A percentile compares a stretch with the other conserved stretches of the same genome.
These are phyloP conservation scores for Hyalella azteca DNA, from an alignment of 2,888 invertebrate species.

Conservation along the genomic window DNA sequence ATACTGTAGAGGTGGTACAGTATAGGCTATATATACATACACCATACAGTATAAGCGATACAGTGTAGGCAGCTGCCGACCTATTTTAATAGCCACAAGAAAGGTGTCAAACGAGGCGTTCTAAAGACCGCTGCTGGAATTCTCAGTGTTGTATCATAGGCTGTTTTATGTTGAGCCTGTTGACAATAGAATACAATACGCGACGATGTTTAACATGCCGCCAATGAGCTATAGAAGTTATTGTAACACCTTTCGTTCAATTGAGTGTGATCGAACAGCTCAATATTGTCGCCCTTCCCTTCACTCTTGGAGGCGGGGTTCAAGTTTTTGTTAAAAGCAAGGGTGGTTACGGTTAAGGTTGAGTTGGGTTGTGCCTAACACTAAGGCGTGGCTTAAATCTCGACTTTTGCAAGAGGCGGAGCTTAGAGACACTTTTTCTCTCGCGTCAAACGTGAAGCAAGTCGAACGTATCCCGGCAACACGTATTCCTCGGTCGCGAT, in stretches of 20 bases:
- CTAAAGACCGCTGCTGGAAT: constrained; percentile 28
- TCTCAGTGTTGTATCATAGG: constrained; percentile 13
- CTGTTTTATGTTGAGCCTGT: constrained; percentile 22
- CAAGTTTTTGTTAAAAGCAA: too few relatives aligned
- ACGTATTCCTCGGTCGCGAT: too few relatives aligned
- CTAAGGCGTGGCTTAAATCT: too few relatives aligned
- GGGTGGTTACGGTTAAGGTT: too few relatives aligned
- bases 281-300: not conserved
- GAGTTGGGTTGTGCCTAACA: too few relatives aligned
- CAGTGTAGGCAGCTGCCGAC: too few relatives aligned
- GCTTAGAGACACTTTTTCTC: not conserved
- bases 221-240: constrained; percentile 26
- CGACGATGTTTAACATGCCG: constrained; percentile 12
- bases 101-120: not conserved
- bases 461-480: not conserved
- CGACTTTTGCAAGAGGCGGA: not conserved
- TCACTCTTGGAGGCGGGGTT: not conserved
- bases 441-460: not conserved
- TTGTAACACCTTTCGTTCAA: constrained; percentile 18
- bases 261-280: constrained; percentile 1
- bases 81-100: not conserved
- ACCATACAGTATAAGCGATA: too few relatives aligned
- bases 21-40: too few relatives aligned
- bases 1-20: too few relatives aligned
- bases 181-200: constrained; percentile 8